These are phyloP conservation scores for Trichoplusia ni DNA, from an alignment of 1,140 invertebrate genomes.

Conservation along the genomic window DNA sequence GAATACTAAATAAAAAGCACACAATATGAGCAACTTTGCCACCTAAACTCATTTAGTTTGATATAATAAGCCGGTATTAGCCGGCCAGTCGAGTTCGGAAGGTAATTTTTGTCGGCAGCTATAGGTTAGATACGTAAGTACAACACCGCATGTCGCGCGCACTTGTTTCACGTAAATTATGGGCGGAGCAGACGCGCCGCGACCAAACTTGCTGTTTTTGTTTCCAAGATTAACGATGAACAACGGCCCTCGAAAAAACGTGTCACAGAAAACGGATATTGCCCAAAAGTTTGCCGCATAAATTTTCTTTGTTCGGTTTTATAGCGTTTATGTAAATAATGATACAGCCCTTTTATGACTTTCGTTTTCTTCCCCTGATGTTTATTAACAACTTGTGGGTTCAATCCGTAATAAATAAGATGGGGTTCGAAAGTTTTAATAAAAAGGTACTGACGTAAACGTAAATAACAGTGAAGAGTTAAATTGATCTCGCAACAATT, in stretches of 20 bases:
- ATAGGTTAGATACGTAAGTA: conserved; percentile 23
- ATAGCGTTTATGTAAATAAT: conserved; percentile 60
- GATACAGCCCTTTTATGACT: conserved; percentile 43
- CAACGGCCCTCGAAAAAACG: conserved; percentile 70
- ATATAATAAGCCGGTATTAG: conserved; percentile 9
- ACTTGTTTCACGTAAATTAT: conserved; percentile 72
- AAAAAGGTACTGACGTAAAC: conserved; percentile 29
- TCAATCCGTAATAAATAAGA: conserved; percentile 25
- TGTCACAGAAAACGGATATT: conserved; percentile 70
- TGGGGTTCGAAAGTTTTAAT: conserved; percentile 9
- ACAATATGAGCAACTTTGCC: conserved; percentile 4
- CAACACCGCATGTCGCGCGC: conserved; percentile 61
- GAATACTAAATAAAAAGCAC: background rate
- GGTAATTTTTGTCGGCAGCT: conserved; percentile 26
- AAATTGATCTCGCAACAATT: background rate
- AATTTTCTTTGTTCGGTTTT: conserved; percentile 59
- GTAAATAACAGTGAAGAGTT: too few species aligned
- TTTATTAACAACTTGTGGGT: conserved; percentile 33
- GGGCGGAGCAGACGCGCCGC: conserved; percentile 58
- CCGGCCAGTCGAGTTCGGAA: conserved; percentile 7
- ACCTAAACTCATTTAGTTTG: conserved; percentile 13
- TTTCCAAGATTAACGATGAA: conserved; percentile 78
- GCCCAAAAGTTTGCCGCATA: conserved; percentile 65
- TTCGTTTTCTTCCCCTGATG: conserved; percentile 31
- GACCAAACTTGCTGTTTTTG: conserved; percentile 69